phyloP scores from a whole-genome alignment of 2,888 invertebrate genomes.

The Ochropleura plecta region DNA sequence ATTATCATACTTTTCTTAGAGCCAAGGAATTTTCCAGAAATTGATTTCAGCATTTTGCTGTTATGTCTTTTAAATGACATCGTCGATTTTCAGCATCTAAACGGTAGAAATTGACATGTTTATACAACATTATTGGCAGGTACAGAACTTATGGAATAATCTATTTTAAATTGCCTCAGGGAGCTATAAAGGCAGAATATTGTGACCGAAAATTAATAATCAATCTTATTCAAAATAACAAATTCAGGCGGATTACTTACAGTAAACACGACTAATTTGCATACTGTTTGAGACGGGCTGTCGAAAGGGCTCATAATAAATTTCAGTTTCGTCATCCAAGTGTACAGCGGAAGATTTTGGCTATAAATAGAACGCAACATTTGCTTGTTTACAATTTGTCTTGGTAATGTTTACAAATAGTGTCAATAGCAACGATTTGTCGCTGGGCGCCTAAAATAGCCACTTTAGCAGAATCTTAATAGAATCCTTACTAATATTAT shows the following conservation, averaged over 20 bases:
- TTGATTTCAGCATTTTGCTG: constrained; percentile 34
- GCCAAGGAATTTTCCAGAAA: constrained; percentile 29
- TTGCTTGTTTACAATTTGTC: constrained; percentile 38
- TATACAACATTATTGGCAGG: constrained; percentile 30
- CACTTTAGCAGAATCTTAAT: too few relatives aligned
- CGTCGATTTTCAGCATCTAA: constrained; percentile 50
- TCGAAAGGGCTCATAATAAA: constrained; percentile 46
- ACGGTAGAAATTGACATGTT: constrained; percentile 14
- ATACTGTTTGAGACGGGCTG: constrained; percentile 51
- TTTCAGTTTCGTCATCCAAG: constrained; percentile 22
- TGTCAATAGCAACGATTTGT: constrained; percentile 24
- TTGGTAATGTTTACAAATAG: constrained; percentile 24
- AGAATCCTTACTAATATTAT: too few relatives aligned
- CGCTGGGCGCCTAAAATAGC: too few relatives aligned
- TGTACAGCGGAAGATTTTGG: constrained; percentile 21
- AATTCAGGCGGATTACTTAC: constrained; percentile 46
- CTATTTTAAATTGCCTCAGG: constrained; percentile 45
- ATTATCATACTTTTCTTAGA: constrained; percentile 2
- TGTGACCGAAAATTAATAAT: constrained; percentile 47
- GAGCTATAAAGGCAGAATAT: constrained; percentile 14
- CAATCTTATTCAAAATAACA: constrained; percentile 55
- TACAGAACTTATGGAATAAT: constrained; percentile 45
- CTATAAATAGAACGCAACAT: constrained; percentile 19
- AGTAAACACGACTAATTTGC: constrained; percentile 51
- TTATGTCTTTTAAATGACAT: constrained; percentile 60